Evolutionary conservation across 2,113 vertebrate species (phyloP).

Genomic region (Pachycephala philippinensis): DNA sequence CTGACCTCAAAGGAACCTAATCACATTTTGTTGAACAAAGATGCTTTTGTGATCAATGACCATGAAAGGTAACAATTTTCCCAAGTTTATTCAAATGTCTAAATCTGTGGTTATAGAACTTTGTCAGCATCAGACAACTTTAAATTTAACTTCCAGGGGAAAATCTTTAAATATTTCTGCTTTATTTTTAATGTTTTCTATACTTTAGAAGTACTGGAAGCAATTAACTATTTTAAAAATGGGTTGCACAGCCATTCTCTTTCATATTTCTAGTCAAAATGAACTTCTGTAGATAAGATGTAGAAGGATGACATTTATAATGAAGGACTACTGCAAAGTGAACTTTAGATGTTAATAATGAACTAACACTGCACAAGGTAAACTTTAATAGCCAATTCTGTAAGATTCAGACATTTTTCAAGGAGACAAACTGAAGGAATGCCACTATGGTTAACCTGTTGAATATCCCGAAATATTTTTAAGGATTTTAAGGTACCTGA

Average conservation of each 20-base stretch:
- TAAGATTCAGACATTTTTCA: constrained; percentile 13
- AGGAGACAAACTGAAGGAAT: constrained; percentile 10
- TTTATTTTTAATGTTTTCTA: neutral
- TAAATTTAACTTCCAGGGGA: neutral
- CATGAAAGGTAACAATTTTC: neutral
- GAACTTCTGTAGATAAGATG: neutral
- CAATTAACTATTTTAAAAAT: neutral
- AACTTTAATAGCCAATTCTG: constrained; percentile 33
- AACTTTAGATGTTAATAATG: neutral
- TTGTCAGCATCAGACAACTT: neutral
- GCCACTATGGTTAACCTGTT: neutral
- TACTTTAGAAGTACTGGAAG: neutral
- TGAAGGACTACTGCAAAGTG: neutral
- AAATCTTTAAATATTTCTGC: neutral
- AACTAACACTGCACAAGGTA: neutral
- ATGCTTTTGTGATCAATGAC: neutral
- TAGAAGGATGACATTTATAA: neutral
- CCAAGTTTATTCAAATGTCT: neutral
- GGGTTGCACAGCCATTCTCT: neutral
- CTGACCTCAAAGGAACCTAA: neutral
- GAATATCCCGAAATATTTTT: neutral
- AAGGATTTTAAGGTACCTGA: neutral
- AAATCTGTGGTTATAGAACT: neutral
- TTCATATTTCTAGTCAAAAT: neutral
- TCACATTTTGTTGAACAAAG: neutral